Evolutionary conservation across 2,113 vertebrate species (phyloP).

Genomic region (Todiramphus chloris): DNA sequence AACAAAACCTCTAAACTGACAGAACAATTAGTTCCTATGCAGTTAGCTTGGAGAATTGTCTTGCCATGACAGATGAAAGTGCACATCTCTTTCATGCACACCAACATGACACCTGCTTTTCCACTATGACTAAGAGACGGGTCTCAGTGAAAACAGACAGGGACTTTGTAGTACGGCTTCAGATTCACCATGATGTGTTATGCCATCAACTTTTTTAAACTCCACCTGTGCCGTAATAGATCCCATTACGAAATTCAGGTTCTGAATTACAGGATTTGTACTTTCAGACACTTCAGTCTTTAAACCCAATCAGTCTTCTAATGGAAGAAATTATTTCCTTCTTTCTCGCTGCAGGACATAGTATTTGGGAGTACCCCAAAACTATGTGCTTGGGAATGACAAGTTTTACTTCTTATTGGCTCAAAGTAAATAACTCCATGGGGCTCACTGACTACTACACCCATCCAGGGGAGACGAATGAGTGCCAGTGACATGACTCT

Average conservation of each 20-base stretch:
- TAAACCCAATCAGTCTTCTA: not conserved
- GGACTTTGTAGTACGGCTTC: not conserved
- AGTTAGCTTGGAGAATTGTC: not conserved
- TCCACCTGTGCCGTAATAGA: not conserved
- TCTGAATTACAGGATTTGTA: not conserved
- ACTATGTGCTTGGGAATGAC: not conserved
- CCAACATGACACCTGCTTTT: not conserved
- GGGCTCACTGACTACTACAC: not conserved
- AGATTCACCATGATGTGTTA: not conserved
- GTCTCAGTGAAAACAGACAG: not conserved
- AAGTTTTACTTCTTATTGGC: not conserved
- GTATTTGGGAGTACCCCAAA: accelerated
- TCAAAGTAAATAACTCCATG: not conserved
- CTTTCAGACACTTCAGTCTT: not conserved
- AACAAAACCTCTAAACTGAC: not conserved
- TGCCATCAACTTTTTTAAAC: not conserved
- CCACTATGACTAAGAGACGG: not conserved
- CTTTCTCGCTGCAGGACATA: not conserved
- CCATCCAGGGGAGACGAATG: not conserved
- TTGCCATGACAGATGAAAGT: not conserved
- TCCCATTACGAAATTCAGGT: not conserved
- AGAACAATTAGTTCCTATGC: not conserved
- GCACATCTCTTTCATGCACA: not conserved
- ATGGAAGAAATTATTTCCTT: not conserved
- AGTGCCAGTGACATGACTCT: not conserved